A percentile compares a stretch with the other conserved stretches of the same genome.
Conservation (phyloP, 2,888 invertebrate species). For the Tortricodes alternella region DNA sequence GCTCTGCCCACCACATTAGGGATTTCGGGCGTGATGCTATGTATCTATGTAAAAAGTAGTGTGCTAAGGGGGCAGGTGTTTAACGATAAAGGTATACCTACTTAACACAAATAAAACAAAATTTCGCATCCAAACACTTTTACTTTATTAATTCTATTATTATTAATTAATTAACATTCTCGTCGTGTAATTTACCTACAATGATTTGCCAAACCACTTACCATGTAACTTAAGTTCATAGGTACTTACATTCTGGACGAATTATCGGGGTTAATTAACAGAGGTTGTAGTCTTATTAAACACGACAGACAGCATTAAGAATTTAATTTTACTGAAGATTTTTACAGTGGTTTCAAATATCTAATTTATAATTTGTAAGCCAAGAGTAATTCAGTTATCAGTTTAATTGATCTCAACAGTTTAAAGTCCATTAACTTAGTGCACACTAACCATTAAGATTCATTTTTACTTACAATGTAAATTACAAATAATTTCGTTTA, state of each 20-base stretch:
- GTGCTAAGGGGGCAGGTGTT: no score
- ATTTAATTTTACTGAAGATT: conserved; percentile 9
- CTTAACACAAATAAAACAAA: conserved; percentile 40
- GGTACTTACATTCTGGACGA: conserved; percentile 77
- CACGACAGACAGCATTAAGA: conserved; percentile 6
- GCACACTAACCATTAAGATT: conserved; percentile 79
- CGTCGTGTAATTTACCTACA: conserved; percentile 65
- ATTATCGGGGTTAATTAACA: conserved; percentile 41
- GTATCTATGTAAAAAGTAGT: no score
- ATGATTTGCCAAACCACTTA: conserved; percentile 76
- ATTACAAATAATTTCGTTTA: conserved; percentile 81
- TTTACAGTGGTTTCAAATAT: conserved; percentile 9
- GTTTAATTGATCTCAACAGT: conserved; percentile 48
- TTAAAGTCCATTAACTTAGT: conserved; percentile 57
- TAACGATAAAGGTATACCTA: no score
- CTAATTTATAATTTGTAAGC: conserved; percentile 25
- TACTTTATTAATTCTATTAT: conserved; percentile 69
- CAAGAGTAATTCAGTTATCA: conserved; percentile 23
- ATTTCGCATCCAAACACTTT: conserved; percentile 72
- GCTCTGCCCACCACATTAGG: no score
- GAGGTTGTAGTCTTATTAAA: conserved; percentile 4
- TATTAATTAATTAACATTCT: conserved; percentile 71
- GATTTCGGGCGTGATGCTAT: no score
- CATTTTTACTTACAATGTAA: conserved; percentile 82
- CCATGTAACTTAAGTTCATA: conserved; percentile 64